Percentiles rank a stretch among this genome's conserved stretches.
Evolutionary conservation across 2,797 vertebrate genomes (phyloP).

Genomic region (Phylloscopus collybita): DNA sequence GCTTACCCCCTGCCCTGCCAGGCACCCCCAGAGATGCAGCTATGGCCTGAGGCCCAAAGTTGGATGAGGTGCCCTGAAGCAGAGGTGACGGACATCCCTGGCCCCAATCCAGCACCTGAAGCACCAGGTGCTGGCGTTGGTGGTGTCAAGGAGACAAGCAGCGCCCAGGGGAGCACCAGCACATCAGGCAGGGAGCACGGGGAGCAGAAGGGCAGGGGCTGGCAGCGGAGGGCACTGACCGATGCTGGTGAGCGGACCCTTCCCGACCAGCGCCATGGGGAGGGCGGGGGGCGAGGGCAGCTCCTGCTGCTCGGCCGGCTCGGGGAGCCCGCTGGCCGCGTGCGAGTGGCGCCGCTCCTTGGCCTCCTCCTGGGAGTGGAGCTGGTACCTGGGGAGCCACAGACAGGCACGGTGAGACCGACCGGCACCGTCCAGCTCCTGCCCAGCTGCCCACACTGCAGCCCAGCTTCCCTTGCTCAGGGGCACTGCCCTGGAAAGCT

Average conservation of each 20-base stretch:
- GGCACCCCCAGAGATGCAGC: not conserved
- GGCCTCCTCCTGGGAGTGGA: slow-evolving; percentile 86
- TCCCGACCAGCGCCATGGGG: slow-evolving; percentile 83
- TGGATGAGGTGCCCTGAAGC: not conserved
- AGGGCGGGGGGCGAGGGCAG: slow-evolving; percentile 87
- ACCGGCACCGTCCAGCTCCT: not conserved
- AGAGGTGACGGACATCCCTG: not conserved
- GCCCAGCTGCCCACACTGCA: accelerated
- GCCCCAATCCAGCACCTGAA: not conserved
- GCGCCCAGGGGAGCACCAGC: not conserved
- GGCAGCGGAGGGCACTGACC: slow-evolving; percentile 76
- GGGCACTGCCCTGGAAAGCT: not conserved
- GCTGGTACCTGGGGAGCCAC: slow-evolving; percentile 79
- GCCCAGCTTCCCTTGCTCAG: not conserved
- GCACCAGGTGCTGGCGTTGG: not conserved
- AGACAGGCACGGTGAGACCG: not conserved
- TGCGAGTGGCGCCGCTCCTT: slow-evolving; percentile 94
- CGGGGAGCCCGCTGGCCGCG: slow-evolving; percentile 81
- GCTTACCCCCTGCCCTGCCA: not conserved
- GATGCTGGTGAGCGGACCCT: slow-evolving; percentile 83
- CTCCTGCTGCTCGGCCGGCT: slow-evolving; percentile 83
- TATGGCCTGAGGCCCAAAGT: not conserved
- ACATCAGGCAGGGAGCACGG: accelerated
- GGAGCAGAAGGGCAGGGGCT: not conserved
- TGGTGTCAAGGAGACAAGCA: not conserved